Percentiles rank a stretch among this genome's conserved stretches.
Evolutionary conservation across 1,140 invertebrate species (phyloP).

Genomic region (Aphaenogaster rudis): DNA sequence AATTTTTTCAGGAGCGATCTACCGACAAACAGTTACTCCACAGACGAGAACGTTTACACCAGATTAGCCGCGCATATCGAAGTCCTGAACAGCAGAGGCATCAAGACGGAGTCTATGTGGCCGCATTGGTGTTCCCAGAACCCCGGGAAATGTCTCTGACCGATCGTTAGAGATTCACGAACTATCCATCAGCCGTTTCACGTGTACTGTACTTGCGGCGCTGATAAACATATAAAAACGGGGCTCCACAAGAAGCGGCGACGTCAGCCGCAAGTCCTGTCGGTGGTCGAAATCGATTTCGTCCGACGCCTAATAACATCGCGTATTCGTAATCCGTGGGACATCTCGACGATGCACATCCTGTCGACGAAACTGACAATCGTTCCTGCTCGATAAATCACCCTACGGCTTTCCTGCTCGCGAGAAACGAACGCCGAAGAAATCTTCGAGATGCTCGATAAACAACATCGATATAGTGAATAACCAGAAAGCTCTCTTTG

Average conservation of each 20-base stretch:
- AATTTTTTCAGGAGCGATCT: conserved; percentile 81
- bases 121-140: conserved; percentile 92
- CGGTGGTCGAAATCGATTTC: conserved; percentile 24
- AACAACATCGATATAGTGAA: not conserved
- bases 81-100: conserved; percentile 88
- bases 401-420: not conserved
- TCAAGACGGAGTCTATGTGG: conserved; percentile 91
- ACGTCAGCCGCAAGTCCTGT: not conserved
- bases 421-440: not conserved
- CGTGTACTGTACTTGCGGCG: conserved; percentile 40
- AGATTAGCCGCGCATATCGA: conserved; percentile 90
- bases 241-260: conserved; percentile 13
- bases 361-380: conserved; percentile 44
- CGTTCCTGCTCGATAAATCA: conserved; percentile 34
- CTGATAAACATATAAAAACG: conserved; percentile 20
- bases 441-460: not conserved
- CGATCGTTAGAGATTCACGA: conserved; percentile 70
- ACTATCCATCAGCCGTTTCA: conserved; percentile 32
- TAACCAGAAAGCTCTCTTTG: conserved; percentile 12
- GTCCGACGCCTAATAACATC: conserved; percentile 2
- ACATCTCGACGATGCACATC: not conserved
- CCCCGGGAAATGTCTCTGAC: conserved; percentile 90
- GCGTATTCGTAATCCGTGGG: conserved; percentile 13
- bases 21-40: conserved; percentile 80
- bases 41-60: conserved; percentile 89